A percentile compares a stretch with the other conserved stretches of the same genome.
Evolutionary conservation across 2,888 invertebrate species (phyloP).

Genomic region (Slavum lentiscoides): DNA sequence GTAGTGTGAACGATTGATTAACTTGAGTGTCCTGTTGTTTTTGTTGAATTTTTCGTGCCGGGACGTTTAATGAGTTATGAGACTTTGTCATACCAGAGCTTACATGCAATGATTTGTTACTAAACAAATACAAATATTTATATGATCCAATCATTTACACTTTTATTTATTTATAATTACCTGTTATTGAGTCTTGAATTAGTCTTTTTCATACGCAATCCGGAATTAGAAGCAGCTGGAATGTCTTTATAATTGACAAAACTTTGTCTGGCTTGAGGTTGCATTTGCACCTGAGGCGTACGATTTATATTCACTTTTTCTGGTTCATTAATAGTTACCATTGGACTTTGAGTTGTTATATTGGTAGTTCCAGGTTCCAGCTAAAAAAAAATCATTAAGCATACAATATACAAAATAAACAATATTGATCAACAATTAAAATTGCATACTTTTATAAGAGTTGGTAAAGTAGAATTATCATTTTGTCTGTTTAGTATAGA

Average conservation of each 20-base stretch:
- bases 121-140: constrained; percentile 9
- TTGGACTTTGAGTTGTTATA: constrained; percentile 27
- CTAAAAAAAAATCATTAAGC: not conserved
- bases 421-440: not conserved
- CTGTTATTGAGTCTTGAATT: constrained; percentile 38
- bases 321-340: constrained; percentile 22
- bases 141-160: not conserved
- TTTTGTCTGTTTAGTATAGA: constrained; percentile 26
- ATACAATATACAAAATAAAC: not conserved
- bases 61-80: constrained; percentile 53
- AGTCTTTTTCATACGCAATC: constrained; percentile 39
- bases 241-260: constrained; percentile 50
- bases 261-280: constrained; percentile 43
- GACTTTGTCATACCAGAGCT: constrained; percentile 42
- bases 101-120: constrained; percentile 46
- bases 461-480: constrained; percentile 40
- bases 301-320: constrained; percentile 44
- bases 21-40: constrained; percentile 35
- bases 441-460: constrained; percentile 36
- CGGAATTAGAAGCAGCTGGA: constrained; percentile 50
- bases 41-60: constrained; percentile 53
- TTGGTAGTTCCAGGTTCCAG: constrained; percentile 35
- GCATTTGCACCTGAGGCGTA: constrained; percentile 15
- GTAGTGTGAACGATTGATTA: constrained; percentile 34
- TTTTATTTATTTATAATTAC: not conserved